Conservation (phyloP, 2,797 vertebrate species). For the Serranus cabrilla region DNA sequence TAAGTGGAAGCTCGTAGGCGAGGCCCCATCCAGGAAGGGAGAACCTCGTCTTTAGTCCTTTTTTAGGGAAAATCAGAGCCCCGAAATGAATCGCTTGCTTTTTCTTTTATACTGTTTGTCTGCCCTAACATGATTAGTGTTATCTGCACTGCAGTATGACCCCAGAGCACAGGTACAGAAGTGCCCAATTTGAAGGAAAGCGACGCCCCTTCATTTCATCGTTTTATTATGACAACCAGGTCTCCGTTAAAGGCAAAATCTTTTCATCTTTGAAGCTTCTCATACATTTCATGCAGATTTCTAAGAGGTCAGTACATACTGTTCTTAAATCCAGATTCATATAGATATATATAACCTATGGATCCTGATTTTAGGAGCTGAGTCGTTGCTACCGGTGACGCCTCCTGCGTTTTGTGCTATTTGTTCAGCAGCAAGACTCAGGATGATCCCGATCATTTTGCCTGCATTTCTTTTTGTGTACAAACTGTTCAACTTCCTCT, state of each 20-base stretch:
- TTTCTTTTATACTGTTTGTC: conserved; percentile 62
- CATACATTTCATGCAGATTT: conserved; percentile 64
- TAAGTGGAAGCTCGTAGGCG: conserved; percentile 50
- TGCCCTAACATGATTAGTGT: conserved; percentile 60
- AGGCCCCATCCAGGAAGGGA: conserved; percentile 67
- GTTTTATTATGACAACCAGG: conserved; percentile 39
- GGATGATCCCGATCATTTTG: conserved; percentile 57
- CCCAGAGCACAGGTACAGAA: conserved; percentile 68
- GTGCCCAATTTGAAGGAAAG: conserved; percentile 66
- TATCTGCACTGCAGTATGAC: conserved; percentile 52
- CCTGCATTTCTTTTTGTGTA: conserved; percentile 49
- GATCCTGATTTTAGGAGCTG: conserved; percentile 38
- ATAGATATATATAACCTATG: conserved; percentile 17
- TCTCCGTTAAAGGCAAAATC: conserved; percentile 46
- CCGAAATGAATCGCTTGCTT: conserved; percentile 51
- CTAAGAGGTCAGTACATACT: conserved; percentile 34
- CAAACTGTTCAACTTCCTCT: conserved; percentile 38
- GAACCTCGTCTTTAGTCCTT: conserved; percentile 76
- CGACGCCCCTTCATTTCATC: conserved; percentile 58
- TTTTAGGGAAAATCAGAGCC: conserved; percentile 60
- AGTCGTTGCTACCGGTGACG: conserved; percentile 36
- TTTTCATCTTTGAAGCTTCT: conserved; percentile 44
- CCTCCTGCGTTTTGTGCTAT: conserved; percentile 57
- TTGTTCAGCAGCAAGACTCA: conserved; percentile 65
- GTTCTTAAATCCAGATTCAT: conserved; percentile 47